Evolutionary conservation across 2,113 vertebrate genomes (phyloP), one percentile per base, ranked within the genome.

Genomic region (Salminus brasiliensis): DNA sequence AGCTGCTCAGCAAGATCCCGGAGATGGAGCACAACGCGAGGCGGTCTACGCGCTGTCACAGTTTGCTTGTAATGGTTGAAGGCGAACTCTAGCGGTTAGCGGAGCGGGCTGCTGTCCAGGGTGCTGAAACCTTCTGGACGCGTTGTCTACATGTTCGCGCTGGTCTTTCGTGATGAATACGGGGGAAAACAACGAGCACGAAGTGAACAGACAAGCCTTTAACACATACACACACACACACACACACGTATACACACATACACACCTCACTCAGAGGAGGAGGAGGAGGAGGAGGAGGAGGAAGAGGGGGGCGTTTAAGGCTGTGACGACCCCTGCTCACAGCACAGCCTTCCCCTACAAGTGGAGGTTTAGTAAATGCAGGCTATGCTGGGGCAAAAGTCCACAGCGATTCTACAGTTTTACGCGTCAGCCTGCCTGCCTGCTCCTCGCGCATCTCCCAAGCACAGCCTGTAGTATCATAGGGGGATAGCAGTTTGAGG

Each of bases 11-110:
- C 4, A 75, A 73, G 76, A 65, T 78, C 62, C 65, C 77, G 47
- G 29, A 59, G 73, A 76, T 41, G 57, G 52, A 13, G 60, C 78
- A 72, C 72, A 59, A 83, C 83, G 68, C 34, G 76, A 27, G 78
- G 79, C 80, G 88, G 90, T 83, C 86, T 81, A 78, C 70, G 78
- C 72, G 81, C 81, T 83, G 82, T 84, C 57, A 84, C 80, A 86
- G 85, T 81, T 78, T 75, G 52, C 45, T 78, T 75, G 52, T 52
- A 43, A 79, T 78, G 85, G 84, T 60, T 85, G 67, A 79, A 85
- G 73, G 86, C 85, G 84, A 83, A 84, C 86, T 88, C 85, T 87
- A 87, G 85, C 79, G 86, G 85, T 76, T 84, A 82, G 60, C 32
- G 66, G 57, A 79, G 63, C 67, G 21, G 62, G 71, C 71, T 78